Base-by-base conservation (phyloP, 2,113 vertebrate genomes). In the Synchiropus splendidus region DNA sequence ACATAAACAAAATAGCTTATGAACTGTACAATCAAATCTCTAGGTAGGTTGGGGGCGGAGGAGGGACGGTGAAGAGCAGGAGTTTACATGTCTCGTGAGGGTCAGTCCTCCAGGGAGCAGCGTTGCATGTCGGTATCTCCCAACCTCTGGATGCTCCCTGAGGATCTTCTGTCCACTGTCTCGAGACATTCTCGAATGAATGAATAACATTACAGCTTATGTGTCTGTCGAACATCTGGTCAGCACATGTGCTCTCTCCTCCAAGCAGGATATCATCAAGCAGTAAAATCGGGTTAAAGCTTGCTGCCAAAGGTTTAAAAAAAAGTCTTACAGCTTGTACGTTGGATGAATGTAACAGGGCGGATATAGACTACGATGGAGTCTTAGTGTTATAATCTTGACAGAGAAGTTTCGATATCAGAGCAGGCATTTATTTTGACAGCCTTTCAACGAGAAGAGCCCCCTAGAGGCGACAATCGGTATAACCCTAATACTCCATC, bases 21-120 rank as follows among this genome's bases (percentile, higher is more conserved):
- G 69, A 69, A 73, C 78, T 81, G 80, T 82, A 82, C 75, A 83
- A 81, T 79, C 68, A 80, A 74, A 79, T 66, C 72, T 63, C 54
- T 59, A 67, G 57, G 72, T 46, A 66, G 58, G 54, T 59, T 48
- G 32, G 41, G 16, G 10, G 12, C 12, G 32, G 17, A n/a, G 4
- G 12, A 40, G n/a, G 16, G 54, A 30, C 36, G 13, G 18, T 38
- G 16, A 48, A 30, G 39, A n/a, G n/a, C n/a, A n/a, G n/a, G n/a
- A 31, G 10, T n/a, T 14, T 9, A 10, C 15, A 5, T 15, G n/a
- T 45, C 32, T 11, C 44, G 15, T 16, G 6, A 27, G 18, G 12
- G 17, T 45, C 33, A 55, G 31, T 47, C 34, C 11, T 30, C 38
- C 55, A 54, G 60, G 54, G 49, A 48, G 39, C 56, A 54, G 45